Conservation (phyloP, 2,113 vertebrate species). For the Xenus cinereus region DNA sequence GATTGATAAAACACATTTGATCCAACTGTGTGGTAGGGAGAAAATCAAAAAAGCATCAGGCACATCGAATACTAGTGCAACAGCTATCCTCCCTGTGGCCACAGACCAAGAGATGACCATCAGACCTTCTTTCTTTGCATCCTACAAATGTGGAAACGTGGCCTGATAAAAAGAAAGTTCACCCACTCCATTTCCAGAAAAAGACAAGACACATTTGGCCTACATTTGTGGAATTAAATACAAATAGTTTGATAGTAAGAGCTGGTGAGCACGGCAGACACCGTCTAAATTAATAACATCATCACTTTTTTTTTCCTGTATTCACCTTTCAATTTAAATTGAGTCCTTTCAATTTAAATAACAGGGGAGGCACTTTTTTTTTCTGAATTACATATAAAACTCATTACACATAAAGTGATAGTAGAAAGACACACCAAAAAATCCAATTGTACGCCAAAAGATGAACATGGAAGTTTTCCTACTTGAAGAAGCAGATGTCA, state of each 20-base stretch:
- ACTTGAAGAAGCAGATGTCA: background rate
- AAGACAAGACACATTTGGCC: background rate
- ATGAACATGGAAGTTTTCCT: slow-evolving; percentile 9
- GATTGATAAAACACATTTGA: background rate
- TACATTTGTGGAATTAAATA: background rate
- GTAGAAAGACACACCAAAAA: background rate
- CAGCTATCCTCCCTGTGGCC: background rate
- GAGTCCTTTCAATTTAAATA: background rate
- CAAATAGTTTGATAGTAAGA: background rate
- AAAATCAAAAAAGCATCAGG: background rate
- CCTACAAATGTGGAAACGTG: background rate
- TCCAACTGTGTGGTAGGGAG: background rate
- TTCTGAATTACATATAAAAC: background rate
- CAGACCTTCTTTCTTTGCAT: background rate
- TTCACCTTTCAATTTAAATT: background rate
- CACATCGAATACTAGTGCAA: background rate
- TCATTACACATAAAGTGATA: background rate
- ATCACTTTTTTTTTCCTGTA: background rate
- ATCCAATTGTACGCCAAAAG: background rate
- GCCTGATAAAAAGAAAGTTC: background rate
- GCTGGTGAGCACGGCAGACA: background rate
- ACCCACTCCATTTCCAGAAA: background rate
- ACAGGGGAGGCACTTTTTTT: background rate
- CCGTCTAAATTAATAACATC: background rate
- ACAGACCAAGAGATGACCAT: background rate